Conservation (phyloP, 2,113 vertebrate species). For the Sprattus sprattus region DNA sequence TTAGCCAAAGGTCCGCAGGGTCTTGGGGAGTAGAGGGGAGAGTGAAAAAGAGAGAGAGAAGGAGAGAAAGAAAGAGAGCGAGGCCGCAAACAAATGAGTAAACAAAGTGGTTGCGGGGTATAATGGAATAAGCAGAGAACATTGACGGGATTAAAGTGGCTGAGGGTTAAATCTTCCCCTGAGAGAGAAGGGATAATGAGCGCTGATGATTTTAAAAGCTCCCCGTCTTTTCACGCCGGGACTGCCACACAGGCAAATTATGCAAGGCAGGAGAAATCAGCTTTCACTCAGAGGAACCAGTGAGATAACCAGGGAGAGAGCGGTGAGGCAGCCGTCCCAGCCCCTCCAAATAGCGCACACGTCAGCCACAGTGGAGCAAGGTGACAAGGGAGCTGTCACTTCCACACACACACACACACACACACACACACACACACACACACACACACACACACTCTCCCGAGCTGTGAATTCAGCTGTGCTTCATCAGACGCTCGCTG, state of each 20-base stretch:
- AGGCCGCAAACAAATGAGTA: constrained; percentile 54
- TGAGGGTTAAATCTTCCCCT: constrained; percentile 46
- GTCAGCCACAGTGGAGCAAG: neutral
- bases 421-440: constrained; percentile 11
- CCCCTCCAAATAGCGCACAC: neutral
- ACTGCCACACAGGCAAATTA: constrained; percentile 24
- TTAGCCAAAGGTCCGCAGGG: constrained; percentile 44
- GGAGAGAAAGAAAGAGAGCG: constrained; percentile 27
- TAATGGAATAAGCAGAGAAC: constrained; percentile 40
- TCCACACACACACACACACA: neutral
- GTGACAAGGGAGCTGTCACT: constrained; percentile 20
- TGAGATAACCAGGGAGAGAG: neutral
- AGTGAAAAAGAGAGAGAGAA: neutral
- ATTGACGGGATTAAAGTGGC: constrained; percentile 40
- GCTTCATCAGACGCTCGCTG: constrained; percentile 1
- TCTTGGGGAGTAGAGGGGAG: constrained; percentile 25
- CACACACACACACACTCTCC: neutral
- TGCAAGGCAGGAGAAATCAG: constrained; percentile 16
- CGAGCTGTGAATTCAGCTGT: neutral
- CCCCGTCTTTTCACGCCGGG: neutral
- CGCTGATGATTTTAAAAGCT: constrained; percentile 42
- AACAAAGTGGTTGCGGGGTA: constrained; percentile 50
- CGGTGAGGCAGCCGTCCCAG: neutral
- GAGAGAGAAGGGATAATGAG: constrained; percentile 50
- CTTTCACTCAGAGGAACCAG: neutral